Evolutionary conservation across 2,113 vertebrate genomes (phyloP).

Genomic region (Glaucidium brasilianum): DNA sequence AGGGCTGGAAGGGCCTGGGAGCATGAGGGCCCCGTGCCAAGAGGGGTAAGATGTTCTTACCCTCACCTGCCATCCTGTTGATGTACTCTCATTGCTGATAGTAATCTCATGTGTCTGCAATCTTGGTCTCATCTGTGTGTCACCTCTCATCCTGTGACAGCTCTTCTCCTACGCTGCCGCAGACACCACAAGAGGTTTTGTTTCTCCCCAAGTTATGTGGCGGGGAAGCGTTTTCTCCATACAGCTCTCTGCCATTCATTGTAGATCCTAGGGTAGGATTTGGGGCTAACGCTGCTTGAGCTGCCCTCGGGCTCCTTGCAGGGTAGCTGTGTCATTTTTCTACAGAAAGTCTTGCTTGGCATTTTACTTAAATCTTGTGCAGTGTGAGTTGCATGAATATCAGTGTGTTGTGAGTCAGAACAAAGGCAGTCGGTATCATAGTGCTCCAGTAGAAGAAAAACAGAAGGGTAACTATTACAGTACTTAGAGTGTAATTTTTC

Average conservation of each 20-base stretch:
- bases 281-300: not conserved
- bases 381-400: not conserved
- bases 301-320: not conserved
- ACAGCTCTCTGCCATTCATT: not conserved
- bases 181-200: conserved; percentile 43
- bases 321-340: not conserved
- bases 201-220: not conserved
- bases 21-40: not conserved
- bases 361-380: not conserved
- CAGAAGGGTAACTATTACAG: not conserved
- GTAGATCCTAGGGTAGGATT: not conserved
- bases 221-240: not conserved
- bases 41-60: not conserved
- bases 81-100: conserved; percentile 1
- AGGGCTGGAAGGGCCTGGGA: not conserved
- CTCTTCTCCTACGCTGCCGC: not conserved
- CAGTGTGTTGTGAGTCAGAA: not conserved
- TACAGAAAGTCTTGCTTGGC: not conserved
- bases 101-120: not conserved
- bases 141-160: conserved; percentile 49
- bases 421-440: not conserved
- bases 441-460: not conserved
- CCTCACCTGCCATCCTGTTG: conserved; percentile 46
- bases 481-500: conserved; percentile 26
- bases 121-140: conserved; percentile 41